Evolutionary conservation across 1,140 invertebrate genomes (phyloP), one percentile per base, ranked within the genome.

Genomic region (Drosophila novamexicana): DNA sequence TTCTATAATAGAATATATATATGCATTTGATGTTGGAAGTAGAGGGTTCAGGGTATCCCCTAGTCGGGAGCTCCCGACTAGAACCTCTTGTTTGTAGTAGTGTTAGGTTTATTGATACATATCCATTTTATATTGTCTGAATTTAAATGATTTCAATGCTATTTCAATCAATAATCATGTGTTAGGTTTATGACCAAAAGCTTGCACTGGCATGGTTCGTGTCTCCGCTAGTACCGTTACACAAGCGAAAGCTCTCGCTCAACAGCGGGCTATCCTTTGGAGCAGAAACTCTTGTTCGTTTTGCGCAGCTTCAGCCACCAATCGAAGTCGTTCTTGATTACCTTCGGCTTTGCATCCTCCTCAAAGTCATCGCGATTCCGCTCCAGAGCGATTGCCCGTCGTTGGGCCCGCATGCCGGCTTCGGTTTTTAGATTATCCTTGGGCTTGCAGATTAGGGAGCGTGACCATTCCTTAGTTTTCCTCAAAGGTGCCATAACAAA

Each of bases 301-400:
- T 64, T 77, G 7, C 71, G 90, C 42, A 81, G 40, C 6, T 75
- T 75, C 0, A 91, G 59, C 90, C 90, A 91, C 72, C 72, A 79
- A 5, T 78, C 72, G 10, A 81, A 91, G 36, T 91, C 90, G 29
- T 91, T 91, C 45, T 79, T 68, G 2, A 91, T 81, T 4, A 44
- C 45, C 62, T 88, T 81, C 0, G 63, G 29, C 62, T 91, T 18
- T 36, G 53, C 0, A 39, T 45, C 36, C 37, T 65, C 36, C 1
- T 77, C 18, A 45, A 70, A 91, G 1, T 50, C 44, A 12, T 78
- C 63, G 1, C 85, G 79, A 42, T 91, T 29, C 0, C 22, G 22
- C 22, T 4, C 3, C 70, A 64, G 56, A 0, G 22, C 36, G 76
- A 84, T 22, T 22, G 22, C 22, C 22, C 22, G 5, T 32, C 32